These are phyloP conservation scores for Incurvaria masculella DNA, from an alignment of 2,888 invertebrate genomes.

Conservation along the genomic window DNA sequence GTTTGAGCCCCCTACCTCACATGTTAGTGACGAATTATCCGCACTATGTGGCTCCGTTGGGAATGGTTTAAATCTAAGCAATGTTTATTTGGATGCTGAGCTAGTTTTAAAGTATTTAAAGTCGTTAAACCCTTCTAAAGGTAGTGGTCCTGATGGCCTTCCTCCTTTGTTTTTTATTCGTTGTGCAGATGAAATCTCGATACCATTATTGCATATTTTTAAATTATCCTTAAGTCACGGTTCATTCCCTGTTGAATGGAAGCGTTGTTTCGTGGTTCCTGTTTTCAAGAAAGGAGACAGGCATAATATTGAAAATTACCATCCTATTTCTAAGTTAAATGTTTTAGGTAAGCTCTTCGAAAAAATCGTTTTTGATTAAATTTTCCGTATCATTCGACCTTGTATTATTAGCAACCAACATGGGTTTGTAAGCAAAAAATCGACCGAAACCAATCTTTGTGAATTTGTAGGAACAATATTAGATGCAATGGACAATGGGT, in stretches of 20 bases:
- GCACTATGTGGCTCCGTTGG: background rate
- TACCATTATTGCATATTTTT: background rate
- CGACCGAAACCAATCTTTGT: background rate
- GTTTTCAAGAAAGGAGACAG: conserved; percentile 3
- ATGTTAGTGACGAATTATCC: background rate
- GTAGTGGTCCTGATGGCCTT: background rate
- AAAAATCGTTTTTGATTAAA: background rate
- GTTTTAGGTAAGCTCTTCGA: conserved; percentile 2
- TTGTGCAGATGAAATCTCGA: background rate
- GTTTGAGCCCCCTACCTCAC: too few relatives aligned
- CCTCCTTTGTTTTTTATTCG: background rate
- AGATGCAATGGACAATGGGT: background rate
- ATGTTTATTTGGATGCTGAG: background rate
- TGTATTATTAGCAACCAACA: background rate
- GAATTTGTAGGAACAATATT: background rate
- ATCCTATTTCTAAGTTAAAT: background rate
- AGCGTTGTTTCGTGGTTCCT: background rate
- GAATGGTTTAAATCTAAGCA: background rate
- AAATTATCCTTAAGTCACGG: background rate
- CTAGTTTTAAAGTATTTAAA: background rate
- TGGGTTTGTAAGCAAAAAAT: background rate
- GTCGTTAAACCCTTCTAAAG: background rate
- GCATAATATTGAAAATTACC: background rate
- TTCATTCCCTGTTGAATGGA: background rate
- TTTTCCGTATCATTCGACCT: background rate